Base-by-base conservation (phyloP, 2,888 invertebrate species). In the Scaptomyza reducta region DNA sequence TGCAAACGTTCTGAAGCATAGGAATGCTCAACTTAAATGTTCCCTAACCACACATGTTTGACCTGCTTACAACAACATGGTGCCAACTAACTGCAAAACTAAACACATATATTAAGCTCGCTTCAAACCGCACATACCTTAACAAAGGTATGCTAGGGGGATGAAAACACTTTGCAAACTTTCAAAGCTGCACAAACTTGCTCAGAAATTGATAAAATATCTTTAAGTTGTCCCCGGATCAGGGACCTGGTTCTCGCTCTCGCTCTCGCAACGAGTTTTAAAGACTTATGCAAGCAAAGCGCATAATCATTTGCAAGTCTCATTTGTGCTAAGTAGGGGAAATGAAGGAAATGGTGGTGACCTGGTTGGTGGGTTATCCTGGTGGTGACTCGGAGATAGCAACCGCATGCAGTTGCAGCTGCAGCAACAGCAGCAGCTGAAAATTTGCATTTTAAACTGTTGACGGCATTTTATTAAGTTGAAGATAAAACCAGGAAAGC, bases 391-490 rank as follows among this genome's bases (percentile, higher is more conserved):
- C 42, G 41, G 60, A 59, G 67, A 47, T 40, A 68, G 74, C 77
- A 77, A 73, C 74, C 74, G 40, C 74, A 77, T 51, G 74, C 77
- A 75, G 85, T 68, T 68, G 69, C 29, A n/a, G 67, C 74, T 74
- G 31, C 10, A 10, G 10, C 31, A 31, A 31, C 10, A 49, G 65
- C 72, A 73, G 61, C 64, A 74, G 65, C 46, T 87, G 87, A 59
- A 85, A 87, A 85, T 85, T 88, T 88, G 87, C 84, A 88, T 87
- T 87, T 87, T 82, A 82, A 87, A 85, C 89, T 85, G 84, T 85
- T 88, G 84, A 85, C 89, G 84, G 85, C 84, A 81, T 85, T 85
- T 85, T 85, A 85, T 85, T 88, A 85, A 85, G 84, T 88, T 85
- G 84, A 74, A 88, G 84, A 88, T 85, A 88, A 85, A 88, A 85